Evolutionary conservation across 1,140 invertebrate genomes (phyloP), one percentile per base, ranked within the genome.

Genomic region (Patella vulgata): DNA sequence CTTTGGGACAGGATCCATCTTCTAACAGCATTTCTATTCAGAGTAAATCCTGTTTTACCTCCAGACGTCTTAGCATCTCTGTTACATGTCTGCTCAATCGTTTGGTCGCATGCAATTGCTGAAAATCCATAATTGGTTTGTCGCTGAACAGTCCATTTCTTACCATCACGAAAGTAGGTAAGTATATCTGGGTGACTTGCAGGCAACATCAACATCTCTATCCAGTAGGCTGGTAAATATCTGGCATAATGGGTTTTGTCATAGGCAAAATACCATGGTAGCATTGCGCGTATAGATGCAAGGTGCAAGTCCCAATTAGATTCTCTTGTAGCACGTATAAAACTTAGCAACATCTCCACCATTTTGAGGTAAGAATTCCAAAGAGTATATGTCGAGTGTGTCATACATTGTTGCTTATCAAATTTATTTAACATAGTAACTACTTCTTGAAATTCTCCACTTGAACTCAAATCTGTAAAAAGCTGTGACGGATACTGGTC

Each of bases 261-360:
- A 0, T 42, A 52, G 3, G 39, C 48, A 46, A 60, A 51, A 28
- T 19, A 53, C 63, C 55, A 65, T 19, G 63, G 56, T 14, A 65
- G 8, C 63, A 65, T 51, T 5, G 9, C 9, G 27, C 27, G 36
- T 2, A 65, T 1, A 9, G 33, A 11, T 8, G 19, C 33, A 5
- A 65, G 50, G 44, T 65, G 63, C 42, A 59, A 40, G 12, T 30
- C 11, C 63, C 63, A 65, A 40, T 65, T 53, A 23, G 42, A 40
- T 42, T 59, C 48, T 17, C 63, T 19, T 4, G 51, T 53, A 11
- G 63, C 63, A 19, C 63, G 27, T 17, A 65, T 40, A 21, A 65
- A 65, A 5, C 2, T 9, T 8, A 65, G 63, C 12, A 65, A 14
- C 4, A 51, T 25, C 33, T 60, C 3, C 3, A 50, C 56, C 57